Base-by-base conservation (phyloP, 64 coral and sea anemone species). In the Stichodactyla mertensii region DNA sequence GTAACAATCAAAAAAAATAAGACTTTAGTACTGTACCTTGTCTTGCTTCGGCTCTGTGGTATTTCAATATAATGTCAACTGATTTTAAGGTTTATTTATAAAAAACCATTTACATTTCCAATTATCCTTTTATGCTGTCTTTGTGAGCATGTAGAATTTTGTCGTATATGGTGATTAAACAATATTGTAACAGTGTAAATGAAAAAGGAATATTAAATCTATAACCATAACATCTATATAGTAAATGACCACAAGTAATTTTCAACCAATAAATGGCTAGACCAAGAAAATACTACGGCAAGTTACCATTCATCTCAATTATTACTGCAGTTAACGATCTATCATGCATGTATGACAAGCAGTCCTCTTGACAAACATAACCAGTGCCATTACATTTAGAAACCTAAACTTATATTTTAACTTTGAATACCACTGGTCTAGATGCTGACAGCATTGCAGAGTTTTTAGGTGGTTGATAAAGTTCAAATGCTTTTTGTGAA, bases 401-500 rank as follows among this genome's bases (percentile, higher is more conserved):
- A 36, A 45, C 36, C 36, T 70, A 70, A 80, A 5, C 53, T 85
- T 83, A 95, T 67, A 95, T 95, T 82, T 83, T 95, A 11, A 95
- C 94, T 87, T 95, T 95, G 60, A 95, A 95, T n/a, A 95, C 91
- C 52, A 95, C 94, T 87, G 94, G 94, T 83, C 88, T 66, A 77
- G 91, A 84, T 6, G 86, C 58, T 10, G 74, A 86, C 7, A 36
- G 82, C 52, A 58, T 52, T 70, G 74, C 16, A 14, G 71, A 52
- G 22, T 26, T 31, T 79, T 79, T 79, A 52, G 77, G 16, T 51
- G 77, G 77, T 52, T 51, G 27, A 19, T 79, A 79, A 15, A 26
- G 77, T 51, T 51, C 27, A 4, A 79, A 7, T 52, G 77, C 3
- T 2, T 36, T 12, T 51, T 79, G 77, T 31, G 31, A 79, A 51